Evolutionary conservation across 37 sponge, comb jelly and placozoan species (phyloP).

Genomic region (Haliclona indistincta): DNA sequence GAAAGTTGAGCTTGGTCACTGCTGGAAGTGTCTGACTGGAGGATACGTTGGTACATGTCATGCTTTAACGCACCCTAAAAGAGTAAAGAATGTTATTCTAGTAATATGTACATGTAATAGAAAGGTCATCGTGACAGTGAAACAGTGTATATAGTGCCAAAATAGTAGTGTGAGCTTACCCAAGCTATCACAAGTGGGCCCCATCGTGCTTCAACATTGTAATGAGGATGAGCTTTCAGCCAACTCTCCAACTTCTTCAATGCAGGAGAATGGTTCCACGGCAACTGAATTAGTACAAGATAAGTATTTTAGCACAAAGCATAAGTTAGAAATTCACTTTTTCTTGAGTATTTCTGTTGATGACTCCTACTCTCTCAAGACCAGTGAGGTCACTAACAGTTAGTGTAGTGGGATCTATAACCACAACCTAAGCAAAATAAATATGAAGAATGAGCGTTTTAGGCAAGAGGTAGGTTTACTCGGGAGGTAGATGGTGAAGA

Average conservation of each 20-base stretch:
- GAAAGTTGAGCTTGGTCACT: too few species aligned
- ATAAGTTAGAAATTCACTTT: conserved; percentile 16
- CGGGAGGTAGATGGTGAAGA: conserved; percentile 10
- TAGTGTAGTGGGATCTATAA: conserved; percentile 47
- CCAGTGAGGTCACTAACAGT: conserved; percentile 51
- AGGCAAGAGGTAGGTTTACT: not conserved
- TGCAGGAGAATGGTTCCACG: conserved; percentile 46
- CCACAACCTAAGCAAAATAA: not conserved
- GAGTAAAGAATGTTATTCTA: not conserved
- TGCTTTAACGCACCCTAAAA: conserved; percentile 51
- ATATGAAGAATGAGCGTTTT: not conserved
- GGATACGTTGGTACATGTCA: conserved; percentile 51
- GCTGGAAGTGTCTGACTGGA: conserved; percentile 4
- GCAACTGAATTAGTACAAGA: conserved; percentile 21
- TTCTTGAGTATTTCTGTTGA: conserved; percentile 68
- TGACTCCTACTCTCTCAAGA: conserved; percentile 60
- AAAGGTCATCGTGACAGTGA: not conserved
- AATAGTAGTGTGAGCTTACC: conserved; percentile 17
- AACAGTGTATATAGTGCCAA: not conserved
- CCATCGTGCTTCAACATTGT: conserved; percentile 49
- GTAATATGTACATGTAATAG: not conserved
- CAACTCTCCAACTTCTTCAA: conserved; percentile 52
- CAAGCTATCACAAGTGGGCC: conserved; percentile 58
- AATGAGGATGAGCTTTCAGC: conserved; percentile 68
- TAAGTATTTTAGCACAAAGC: not conserved